A percentile compares a stretch with the other conserved stretches of the same genome.
These are phyloP conservation scores for Tragelaphus scriptus DNA, from an alignment of 2,113 vertebrate genomes.

Conservation along the genomic window DNA sequence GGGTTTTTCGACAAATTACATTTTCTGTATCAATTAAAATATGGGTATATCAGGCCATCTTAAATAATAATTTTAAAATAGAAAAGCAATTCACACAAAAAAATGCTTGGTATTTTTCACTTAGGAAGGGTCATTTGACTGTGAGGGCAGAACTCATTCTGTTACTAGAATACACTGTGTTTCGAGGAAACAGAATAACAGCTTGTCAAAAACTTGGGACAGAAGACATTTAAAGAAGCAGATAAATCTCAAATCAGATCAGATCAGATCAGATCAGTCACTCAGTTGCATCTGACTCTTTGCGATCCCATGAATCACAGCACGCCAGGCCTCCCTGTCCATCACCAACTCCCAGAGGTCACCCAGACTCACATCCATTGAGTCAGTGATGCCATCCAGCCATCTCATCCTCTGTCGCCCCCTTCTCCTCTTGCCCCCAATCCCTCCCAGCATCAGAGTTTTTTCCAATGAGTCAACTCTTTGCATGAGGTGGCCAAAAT, in stretches of 20 bases:
- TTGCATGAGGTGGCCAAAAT: too few relatives aligned
- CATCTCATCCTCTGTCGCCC: too few relatives aligned
- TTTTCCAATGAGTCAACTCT: too few relatives aligned
- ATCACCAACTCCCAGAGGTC: too few relatives aligned
- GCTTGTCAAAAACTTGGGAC: background rate
- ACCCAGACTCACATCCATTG: too few relatives aligned
- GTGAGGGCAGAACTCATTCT: background rate
- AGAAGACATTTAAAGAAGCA: background rate
- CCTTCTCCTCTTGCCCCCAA: too few relatives aligned
- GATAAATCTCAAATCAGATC: background rate
- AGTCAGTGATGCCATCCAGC: too few relatives aligned
- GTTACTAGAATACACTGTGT: background rate
- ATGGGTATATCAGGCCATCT: background rate
- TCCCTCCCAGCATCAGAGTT: too few relatives aligned
- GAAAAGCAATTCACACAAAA: background rate
- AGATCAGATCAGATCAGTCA: too few relatives aligned
- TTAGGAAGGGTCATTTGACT: background rate
- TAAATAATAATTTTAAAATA: background rate
- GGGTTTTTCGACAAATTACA: background rate
- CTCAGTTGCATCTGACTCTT: too few relatives aligned
- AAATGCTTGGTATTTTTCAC: background rate
- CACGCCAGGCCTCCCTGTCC: too few relatives aligned
- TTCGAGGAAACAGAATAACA: background rate
- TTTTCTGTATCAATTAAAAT: background rate
- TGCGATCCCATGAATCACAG: too few relatives aligned